These are phyloP conservation scores for Enteromius radiatus DNA, from an alignment of 2,797 vertebrate species.

Conservation along the genomic window DNA sequence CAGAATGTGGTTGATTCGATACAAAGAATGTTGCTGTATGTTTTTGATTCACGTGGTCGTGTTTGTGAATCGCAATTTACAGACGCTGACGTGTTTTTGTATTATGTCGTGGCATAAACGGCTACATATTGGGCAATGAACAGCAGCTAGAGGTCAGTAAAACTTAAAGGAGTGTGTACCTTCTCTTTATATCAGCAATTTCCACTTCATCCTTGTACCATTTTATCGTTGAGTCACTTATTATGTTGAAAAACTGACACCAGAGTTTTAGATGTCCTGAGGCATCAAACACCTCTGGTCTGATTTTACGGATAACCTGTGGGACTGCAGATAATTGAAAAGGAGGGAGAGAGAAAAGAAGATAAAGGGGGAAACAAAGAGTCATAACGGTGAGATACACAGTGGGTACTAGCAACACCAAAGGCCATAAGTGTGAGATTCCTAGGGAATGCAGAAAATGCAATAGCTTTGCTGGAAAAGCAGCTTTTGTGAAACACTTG, in stretches of 20 bases:
- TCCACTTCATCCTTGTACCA: conserved; percentile 88
- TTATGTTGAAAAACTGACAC: conserved; percentile 97
- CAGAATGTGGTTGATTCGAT: background rate
- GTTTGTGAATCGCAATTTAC: background rate
- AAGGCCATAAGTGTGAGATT: background rate
- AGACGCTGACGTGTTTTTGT: background rate
- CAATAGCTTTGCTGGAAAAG: background rate
- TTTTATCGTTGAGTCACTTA: conserved; percentile 87
- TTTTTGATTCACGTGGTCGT: background rate
- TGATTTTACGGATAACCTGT: conserved; percentile 94
- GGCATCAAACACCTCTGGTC: conserved; percentile 87
- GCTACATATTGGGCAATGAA: background rate
- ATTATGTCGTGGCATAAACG: background rate
- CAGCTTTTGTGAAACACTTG: background rate
- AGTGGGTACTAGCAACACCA: background rate
- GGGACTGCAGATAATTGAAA: conserved; percentile 78
- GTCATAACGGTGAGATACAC: conserved; percentile 5
- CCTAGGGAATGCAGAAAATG: background rate
- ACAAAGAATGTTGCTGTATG: background rate
- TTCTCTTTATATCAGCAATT: conserved; percentile 82
- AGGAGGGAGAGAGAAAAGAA: background rate
- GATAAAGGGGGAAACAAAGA: conserved; percentile 2
- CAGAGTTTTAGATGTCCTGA: conserved; percentile 93
- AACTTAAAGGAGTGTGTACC: conserved; percentile 66
- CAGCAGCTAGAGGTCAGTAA: conserved; percentile 30